Evolutionary conservation across 1,140 invertebrate genomes (phyloP), one percentile per base, ranked within the genome.

Genomic region (Andricus grossulariae): DNA sequence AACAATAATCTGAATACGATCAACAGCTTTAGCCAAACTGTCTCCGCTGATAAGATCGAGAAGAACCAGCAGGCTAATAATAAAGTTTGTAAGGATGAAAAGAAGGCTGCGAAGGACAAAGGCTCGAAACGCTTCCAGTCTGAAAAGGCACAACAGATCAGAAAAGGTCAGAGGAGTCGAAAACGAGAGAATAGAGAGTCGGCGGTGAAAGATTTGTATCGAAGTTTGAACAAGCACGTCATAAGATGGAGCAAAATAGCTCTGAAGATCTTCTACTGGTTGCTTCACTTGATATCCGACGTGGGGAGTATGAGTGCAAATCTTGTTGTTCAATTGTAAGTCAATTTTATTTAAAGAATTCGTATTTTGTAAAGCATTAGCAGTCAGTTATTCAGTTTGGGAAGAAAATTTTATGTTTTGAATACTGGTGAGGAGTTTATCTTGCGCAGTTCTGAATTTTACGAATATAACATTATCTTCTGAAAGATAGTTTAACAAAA

Each of bases 211-310:
- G 92, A 81, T 80, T 92, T 90, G 79, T 94, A 76, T 92, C 93
- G 87, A 90, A 89, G 85, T 72, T 82, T 90, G 10, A 88, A 87
- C 60, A 91, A 93, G 77, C 94, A 94, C 82, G 85, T 93, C 2
- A 93, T 92, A 81, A 92, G 93, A 66, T 96, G 95, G 95, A 94
- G 94, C 86, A 94, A 93, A 83, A 93, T 94, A 19, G 93, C 93
- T 25, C 91, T 94, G 74, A 94, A 94, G 79, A 92, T 95, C 75
- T 85, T 96, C 74, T 92, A 94, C 72, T 97, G 96, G 96, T 93
- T 97, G 57, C 90, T 95, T 60, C 94, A 96, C 90, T 89, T 97
- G 72, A 93, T 97, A 10, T 96, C 94, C 75, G 96, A 97, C 88
- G 95, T 96, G 77, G 93, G 94, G 73, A 94, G 94, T 70, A 94